These are phyloP conservation scores for Panthera leo DNA, from an alignment of 2,113 vertebrate genomes.

Conservation along the genomic window DNA sequence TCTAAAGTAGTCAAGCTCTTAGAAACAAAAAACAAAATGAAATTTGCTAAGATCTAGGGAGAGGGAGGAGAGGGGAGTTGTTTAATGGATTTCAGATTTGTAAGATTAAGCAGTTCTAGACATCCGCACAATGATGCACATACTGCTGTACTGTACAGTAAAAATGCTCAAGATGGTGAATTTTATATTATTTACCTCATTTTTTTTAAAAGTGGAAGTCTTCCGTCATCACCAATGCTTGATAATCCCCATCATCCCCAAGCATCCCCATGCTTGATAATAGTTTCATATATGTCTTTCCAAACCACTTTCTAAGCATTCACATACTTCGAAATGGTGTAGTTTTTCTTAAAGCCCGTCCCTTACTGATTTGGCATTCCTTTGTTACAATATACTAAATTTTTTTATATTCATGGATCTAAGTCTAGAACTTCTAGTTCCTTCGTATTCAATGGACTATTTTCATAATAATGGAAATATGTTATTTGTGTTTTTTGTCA, in stretches of 20 bases:
- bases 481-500: background rate
- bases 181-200: background rate
- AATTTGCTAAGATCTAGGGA: background rate
- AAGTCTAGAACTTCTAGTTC: background rate
- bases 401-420: background rate
- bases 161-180: background rate
- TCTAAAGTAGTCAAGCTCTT: background rate
- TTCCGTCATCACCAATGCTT: background rate
- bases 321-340: background rate
- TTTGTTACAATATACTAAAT: background rate
- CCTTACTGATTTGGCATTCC: background rate
- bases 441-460: background rate
- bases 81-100: background rate
- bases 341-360: background rate
- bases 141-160: background rate
- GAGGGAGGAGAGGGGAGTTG: background rate
- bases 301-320: background rate
- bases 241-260: background rate
- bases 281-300: background rate
- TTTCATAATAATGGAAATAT: background rate
- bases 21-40: background rate
- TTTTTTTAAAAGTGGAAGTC: background rate
- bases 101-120: background rate
- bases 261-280: background rate
- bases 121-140: background rate